Evolutionary conservation across 1,140 invertebrate genomes (phyloP), one percentile per base, ranked within the genome.

Genomic region (Stegodyphus dumicola): DNA sequence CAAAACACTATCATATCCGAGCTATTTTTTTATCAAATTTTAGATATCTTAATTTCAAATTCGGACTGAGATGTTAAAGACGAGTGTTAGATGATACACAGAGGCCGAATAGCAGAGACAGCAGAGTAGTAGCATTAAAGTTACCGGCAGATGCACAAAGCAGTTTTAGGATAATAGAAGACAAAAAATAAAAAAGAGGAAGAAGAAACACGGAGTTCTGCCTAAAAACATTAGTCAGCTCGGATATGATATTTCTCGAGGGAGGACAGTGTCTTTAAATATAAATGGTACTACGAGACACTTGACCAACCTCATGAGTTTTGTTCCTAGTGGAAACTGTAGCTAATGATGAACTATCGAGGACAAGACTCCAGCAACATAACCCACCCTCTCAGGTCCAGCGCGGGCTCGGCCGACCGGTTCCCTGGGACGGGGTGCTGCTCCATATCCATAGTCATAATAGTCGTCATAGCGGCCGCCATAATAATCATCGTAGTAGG

Each of bases 401-500:
- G 77, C 85, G 52, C 85, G 77, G 71, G 85, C 69, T 69, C 70
- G 85, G 66, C 76, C 85, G 65, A 78, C 74, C 92, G 94, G 81
- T 74, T 85, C 81, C 74, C 81, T 85, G 67, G 76, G 75, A 78
- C 84, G 84, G 84, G 84, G 92, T 81, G 87, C 84, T 49, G 88
- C 87, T 88, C 89, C 90, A 93, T 95, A 96, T 93, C 96, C 95
- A 93, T 95, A 96, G 81, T 90, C 90, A 94, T 95, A 96, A 93
- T 94, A 96, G 93, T 97, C 96, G 93, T 97, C 96, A 93, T 96
- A 97, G 95, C 73, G 86, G 67, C 86, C 80, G 33, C 81, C 81
- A 33, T 85, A 85, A 79, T 96, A 96, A 91, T 95, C 94, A 93
- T 97, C 95, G 93, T 94, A 95, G 94, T 96, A 97, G 93, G 78